Conservation (phyloP, 2,888 invertebrate genomes). For the Alitta virens region DNA sequence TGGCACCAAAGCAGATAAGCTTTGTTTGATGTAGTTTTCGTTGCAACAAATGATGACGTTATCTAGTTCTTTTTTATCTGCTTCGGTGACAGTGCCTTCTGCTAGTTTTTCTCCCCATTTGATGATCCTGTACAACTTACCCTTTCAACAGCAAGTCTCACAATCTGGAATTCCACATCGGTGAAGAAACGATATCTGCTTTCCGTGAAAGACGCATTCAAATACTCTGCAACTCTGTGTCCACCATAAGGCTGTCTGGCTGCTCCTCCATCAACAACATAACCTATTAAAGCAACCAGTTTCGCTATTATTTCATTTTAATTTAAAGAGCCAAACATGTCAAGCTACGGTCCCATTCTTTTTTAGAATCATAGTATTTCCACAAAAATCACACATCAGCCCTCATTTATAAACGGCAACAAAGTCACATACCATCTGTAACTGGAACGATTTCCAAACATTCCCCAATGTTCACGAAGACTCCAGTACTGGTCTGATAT, state of each 20-base stretch:
- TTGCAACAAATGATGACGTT: too few species aligned
- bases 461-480: conserved; percentile 65
- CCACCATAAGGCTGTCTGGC: conserved; percentile 62
- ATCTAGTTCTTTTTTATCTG: too few species aligned
- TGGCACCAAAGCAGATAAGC: too few species aligned
- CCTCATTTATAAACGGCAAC: too few species aligned
- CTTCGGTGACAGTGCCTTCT: too few species aligned
- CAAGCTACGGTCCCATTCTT: too few species aligned
- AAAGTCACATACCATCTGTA: conserved; percentile 60
- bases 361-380: too few species aligned
- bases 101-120: too few species aligned
- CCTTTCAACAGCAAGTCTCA: conserved; percentile 60
- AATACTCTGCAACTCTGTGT: conserved; percentile 58
- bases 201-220: conserved; percentile 56
- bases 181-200: conserved; percentile 56
- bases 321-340: too few species aligned
- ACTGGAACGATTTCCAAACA: conserved; percentile 63
- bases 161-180: conserved; percentile 59
- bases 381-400: too few species aligned
- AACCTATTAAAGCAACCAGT: conserved; percentile 43
- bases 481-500: conserved; percentile 63
- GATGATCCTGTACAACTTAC: conserved; percentile 30
- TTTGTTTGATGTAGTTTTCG: too few species aligned
- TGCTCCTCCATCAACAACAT: conserved; percentile 59
- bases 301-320: too few species aligned